A percentile compares a stretch with the other conserved stretches of the same genome.
Evolutionary conservation across 2,113 vertebrate species (phyloP).

Genomic region (Archilochus colubris): DNA sequence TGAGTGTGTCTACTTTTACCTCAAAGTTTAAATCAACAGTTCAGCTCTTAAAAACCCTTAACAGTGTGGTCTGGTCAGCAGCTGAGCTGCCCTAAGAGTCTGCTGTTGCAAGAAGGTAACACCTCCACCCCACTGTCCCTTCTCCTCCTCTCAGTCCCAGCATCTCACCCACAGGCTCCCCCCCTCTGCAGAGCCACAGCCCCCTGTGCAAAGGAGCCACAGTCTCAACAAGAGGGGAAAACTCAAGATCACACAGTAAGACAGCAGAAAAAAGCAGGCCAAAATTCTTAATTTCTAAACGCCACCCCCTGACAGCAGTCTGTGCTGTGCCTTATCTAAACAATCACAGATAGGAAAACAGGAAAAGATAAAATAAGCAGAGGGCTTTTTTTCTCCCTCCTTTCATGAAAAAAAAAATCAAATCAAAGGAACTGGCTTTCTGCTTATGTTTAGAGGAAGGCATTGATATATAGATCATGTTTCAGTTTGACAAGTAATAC

Average conservation of each 20-base stretch:
- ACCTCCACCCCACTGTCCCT: background rate
- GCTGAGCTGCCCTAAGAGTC: background rate
- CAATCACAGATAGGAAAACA: background rate
- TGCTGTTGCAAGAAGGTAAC: background rate
- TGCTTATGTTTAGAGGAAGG: background rate
- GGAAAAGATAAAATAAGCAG: slow-evolving; percentile 38
- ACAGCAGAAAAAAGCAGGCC: background rate
- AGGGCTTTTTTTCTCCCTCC: background rate
- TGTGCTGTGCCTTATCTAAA: background rate
- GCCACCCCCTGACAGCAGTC: background rate
- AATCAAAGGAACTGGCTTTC: slow-evolving; percentile 16
- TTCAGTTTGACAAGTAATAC: slow-evolving; percentile 12
- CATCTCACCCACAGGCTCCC: rapidly evolving
- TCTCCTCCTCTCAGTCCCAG: background rate
- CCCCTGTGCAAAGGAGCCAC: background rate
- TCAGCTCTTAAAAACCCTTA: background rate
- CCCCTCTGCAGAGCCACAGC: background rate
- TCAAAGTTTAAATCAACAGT: background rate
- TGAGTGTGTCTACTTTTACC: background rate
- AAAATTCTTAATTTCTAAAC: background rate
- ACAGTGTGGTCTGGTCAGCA: background rate
- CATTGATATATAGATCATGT: background rate
- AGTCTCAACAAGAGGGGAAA: background rate
- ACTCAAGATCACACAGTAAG: background rate
- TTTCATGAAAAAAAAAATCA: background rate